Conservation (phyloP, 2,888 invertebrate species). For the Leucophenga maculata region DNA sequence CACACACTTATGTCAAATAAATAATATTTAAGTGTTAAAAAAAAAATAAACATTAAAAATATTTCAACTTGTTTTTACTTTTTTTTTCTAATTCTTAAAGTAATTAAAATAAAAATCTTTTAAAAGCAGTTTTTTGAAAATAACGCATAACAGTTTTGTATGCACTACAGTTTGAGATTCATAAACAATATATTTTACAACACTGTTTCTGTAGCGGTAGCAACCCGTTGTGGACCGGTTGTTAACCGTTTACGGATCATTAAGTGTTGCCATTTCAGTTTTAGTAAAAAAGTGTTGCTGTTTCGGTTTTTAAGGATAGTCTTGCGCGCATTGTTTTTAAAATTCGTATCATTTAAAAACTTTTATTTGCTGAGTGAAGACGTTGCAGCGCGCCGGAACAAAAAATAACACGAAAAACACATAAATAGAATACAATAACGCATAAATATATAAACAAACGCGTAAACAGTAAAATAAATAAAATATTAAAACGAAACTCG, state of each 20-base stretch:
- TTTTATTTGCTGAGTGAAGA: constrained; percentile 37
- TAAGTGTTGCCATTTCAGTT: too few relatives aligned
- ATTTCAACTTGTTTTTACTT: too few relatives aligned
- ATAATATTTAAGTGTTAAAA: neutral
- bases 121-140: too few relatives aligned
- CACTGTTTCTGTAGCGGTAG: constrained; percentile 39
- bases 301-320: constrained; percentile 34
- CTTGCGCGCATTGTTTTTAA: constrained; percentile 55
- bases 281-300: too few relatives aligned
- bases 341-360: constrained; percentile 42
- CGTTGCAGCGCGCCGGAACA: constrained; percentile 18
- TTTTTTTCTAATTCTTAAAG: neutral
- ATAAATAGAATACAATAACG: neutral
- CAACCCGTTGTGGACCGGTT: too few relatives aligned
- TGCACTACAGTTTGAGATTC: too few relatives aligned
- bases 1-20: too few relatives aligned
- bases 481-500: neutral
- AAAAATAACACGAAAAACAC: constrained; percentile 17
- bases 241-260: too few relatives aligned
- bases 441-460: neutral
- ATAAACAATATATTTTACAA: constrained; percentile 20
- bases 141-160: too few relatives aligned
- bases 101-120: neutral
- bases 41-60: too few relatives aligned
- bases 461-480: neutral